These are phyloP conservation scores for Protobothrops mucrosquamatus DNA, from an alignment of 2,113 vertebrate genomes.

Conservation along the genomic window DNA sequence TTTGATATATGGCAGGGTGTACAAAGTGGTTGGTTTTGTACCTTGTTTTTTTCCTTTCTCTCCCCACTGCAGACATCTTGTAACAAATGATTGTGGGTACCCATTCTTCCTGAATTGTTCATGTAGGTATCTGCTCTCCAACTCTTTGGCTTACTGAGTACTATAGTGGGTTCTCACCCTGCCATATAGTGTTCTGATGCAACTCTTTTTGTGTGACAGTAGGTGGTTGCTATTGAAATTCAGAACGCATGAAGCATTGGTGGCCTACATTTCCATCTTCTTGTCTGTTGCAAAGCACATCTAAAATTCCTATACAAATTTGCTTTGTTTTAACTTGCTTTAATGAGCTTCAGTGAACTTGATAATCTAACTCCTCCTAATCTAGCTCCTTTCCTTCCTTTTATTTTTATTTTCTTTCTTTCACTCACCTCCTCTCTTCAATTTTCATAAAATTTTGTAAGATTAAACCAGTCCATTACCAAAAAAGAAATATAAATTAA, in stretches of 20 bases:
- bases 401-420: not conserved
- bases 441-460: not conserved
- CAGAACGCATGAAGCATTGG: not conserved
- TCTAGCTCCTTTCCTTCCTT: not conserved
- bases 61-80: not conserved
- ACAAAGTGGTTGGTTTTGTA: not conserved
- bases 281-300: not conserved
- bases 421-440: not conserved
- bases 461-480: not conserved
- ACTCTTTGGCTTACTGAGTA: not conserved
- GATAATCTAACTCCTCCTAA: not conserved
- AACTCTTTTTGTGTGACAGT: not conserved
- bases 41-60: not conserved
- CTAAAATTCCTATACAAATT: not conserved
- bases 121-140: not conserved
- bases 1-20: not conserved
- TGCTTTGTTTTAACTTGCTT: not conserved
- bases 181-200: not conserved
- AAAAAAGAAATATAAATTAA: not conserved
- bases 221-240: not conserved
- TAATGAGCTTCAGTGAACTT: not conserved
- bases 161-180: not conserved
- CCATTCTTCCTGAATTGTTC: not conserved
- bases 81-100: not conserved
- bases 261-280: not conserved